A percentile compares a stretch with the other conserved stretches of the same genome.
Evolutionary conservation across 2,113 vertebrate species (phyloP).

Genomic region (Noctilio leporinus): DNA sequence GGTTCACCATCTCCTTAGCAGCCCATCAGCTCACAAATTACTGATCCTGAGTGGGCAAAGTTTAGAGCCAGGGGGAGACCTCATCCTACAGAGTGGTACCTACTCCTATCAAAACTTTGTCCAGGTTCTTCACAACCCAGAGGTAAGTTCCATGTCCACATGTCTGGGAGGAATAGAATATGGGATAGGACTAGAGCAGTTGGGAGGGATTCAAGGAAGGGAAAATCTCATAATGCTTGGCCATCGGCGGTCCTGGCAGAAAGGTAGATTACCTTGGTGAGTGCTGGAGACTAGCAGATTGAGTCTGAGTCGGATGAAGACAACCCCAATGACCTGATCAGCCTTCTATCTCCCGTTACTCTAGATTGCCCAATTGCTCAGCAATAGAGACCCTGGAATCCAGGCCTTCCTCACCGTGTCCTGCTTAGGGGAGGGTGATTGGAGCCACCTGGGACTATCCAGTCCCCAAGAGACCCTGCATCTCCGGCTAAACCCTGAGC

Average conservation of each 20-base stretch:
- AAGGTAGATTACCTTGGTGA: neutral
- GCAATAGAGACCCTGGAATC: constrained; percentile 79
- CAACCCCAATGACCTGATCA: constrained; percentile 24
- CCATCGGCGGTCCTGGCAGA: neutral
- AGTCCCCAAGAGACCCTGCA: constrained; percentile 84
- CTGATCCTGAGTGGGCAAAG: constrained; percentile 92
- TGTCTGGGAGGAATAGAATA: neutral
- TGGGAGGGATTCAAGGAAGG: neutral
- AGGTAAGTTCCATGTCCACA: constrained; percentile 79
- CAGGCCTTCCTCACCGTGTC: constrained; percentile 89
- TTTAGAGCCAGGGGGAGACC: constrained; percentile 89
- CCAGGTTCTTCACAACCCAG: constrained; percentile 85
- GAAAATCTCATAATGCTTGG: neutral
- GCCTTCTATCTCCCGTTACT: constrained; percentile 60
- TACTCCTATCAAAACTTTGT: constrained; percentile 89
- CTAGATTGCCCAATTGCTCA: constrained; percentile 88
- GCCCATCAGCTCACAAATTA: constrained; percentile 87
- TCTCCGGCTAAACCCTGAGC: constrained; percentile 89
- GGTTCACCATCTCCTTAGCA: constrained; percentile 89
- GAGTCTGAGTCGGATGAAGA: neutral
- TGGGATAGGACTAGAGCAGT: neutral
- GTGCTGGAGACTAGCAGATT: neutral
- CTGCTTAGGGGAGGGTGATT: constrained; percentile 90
- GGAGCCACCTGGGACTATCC: constrained; percentile 89
- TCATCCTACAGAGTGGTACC: constrained; percentile 88